Base-by-base conservation (phyloP, 2,888 invertebrate genomes). In the Netelia virgata region DNA sequence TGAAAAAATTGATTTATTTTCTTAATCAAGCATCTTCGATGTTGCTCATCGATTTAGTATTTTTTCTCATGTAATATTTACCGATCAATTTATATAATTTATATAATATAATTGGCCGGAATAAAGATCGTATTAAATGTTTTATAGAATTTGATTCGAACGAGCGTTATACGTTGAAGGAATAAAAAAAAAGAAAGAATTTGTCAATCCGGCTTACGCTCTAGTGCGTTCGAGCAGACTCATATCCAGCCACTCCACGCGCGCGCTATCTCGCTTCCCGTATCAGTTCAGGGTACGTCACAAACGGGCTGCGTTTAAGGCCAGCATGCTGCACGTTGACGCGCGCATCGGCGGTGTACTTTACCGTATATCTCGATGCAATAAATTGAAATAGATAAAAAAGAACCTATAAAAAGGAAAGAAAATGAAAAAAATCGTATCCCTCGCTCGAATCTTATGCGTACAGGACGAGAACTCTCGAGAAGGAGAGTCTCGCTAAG, bases 241-340 rank as follows among this genome's bases (percentile, higher is more conserved):
- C 70, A 36, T 75, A 83, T 74, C 55, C 57, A 69, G 61, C 28
- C 41, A 53, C 57, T 63, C 14, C 11, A 82, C 57, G 55, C 36
- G 55, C 36, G 10, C 36, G 75, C 61, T 82, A 84, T 84, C 81
- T 82, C 57, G 69, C 57, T 70, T 43, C 68, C 73, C 64, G 50
- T 74, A 82, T 84, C 80, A 80, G 72, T 70, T 69, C 11, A 63
- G 10, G 63, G 74, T 74, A 81, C 84, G 84, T 81, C 84, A 84
- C 81, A 66, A 47, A 41, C 23, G 23, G 11, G 61, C 36, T 83
- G 87, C 88, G 84, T 87, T 82, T 82, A 82, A 84, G 87, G 87
- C 87, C 82, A 86, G 76, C 64, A 72, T 74, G 86, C 78, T 85
- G 61, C 10, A 50, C 63, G 23, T 23, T 53, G 55, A 79, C 41